These are phyloP conservation scores for Micromesistius poutassou DNA, from an alignment of 2,797 vertebrate species.

Conservation along the genomic window DNA sequence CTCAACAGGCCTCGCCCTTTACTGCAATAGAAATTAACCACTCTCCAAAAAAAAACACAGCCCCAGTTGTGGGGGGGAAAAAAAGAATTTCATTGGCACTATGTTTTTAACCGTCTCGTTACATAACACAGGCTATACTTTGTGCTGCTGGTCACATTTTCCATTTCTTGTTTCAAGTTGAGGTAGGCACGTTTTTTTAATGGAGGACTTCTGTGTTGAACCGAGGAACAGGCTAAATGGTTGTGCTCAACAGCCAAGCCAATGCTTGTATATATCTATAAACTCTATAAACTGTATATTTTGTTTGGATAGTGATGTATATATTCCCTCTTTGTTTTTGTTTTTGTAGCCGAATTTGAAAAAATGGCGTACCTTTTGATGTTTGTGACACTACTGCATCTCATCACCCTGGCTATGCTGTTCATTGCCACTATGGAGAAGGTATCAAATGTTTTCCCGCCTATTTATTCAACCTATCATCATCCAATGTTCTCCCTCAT, in stretches of 20 bases:
- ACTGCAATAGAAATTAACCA: constrained; percentile 29
- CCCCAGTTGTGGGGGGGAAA: not conserved
- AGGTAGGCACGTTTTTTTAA: constrained; percentile 40
- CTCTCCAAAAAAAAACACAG: not conserved
- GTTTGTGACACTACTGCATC: constrained; percentile 83
- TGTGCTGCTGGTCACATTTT: constrained; percentile 47
- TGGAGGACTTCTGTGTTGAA: constrained; percentile 22
- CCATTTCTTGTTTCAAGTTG: constrained; percentile 41
- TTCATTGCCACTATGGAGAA: constrained; percentile 91
- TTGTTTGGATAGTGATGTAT: not conserved
- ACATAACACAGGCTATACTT: constrained; percentile 44
- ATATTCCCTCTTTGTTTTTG: not conserved
- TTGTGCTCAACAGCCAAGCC: constrained; percentile 1
- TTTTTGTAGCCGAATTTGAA: constrained; percentile 36
- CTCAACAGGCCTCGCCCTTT: constrained; percentile 35
- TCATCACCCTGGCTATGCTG: constrained; percentile 84
- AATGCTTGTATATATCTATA: not conserved
- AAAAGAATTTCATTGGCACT: constrained; percentile 17
- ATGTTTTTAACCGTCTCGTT: constrained; percentile 40
- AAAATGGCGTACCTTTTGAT: constrained; percentile 74
- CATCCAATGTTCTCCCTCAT: not conserved
- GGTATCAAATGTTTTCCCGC: constrained; percentile 60
- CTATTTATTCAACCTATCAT: not conserved
- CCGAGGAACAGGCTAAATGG: constrained; percentile 14
- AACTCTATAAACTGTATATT: not conserved